phyloP scores from a whole-genome alignment of 2,113 vertebrate genomes.

The Tympanuchus pallidicinctus region DNA sequence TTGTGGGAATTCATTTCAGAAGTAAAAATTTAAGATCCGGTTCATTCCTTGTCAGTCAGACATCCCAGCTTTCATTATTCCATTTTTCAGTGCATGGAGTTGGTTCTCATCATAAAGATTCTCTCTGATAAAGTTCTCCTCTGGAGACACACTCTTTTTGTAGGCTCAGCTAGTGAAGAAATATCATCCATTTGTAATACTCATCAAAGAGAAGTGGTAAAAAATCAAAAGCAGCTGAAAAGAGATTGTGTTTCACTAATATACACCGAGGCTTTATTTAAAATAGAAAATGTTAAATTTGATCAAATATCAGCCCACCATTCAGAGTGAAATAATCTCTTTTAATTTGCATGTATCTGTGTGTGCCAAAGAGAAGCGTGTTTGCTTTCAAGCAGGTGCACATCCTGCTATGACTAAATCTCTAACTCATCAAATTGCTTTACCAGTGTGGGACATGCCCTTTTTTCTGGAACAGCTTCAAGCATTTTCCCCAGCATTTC shows the following conservation, averaged over 20 bases:
- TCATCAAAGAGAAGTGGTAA: neutral
- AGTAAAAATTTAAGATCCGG: slow-evolving; percentile 35
- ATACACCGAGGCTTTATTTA: slow-evolving; percentile 53
- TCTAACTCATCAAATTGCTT: slow-evolving; percentile 78
- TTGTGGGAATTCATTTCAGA: slow-evolving; percentile 17
- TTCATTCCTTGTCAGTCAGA: slow-evolving; percentile 60
- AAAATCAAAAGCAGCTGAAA: slow-evolving; percentile 45
- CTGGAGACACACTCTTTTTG: slow-evolving; percentile 35
- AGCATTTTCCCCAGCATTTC: slow-evolving; percentile 73
- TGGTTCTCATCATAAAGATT: slow-evolving; percentile 42
- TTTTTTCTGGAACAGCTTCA: slow-evolving; percentile 75
- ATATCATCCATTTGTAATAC: slow-evolving; percentile 63
- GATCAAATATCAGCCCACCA: slow-evolving; percentile 69
- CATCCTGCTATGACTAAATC: slow-evolving; percentile 75
- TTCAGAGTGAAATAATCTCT: slow-evolving; percentile 69
- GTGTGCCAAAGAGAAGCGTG: slow-evolving; percentile 64
- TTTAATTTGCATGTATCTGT: slow-evolving; percentile 73
- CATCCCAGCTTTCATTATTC: slow-evolving; percentile 10
- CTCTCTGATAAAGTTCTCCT: slow-evolving; percentile 60
- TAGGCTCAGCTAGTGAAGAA: slow-evolving; percentile 49
- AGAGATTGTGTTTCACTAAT: slow-evolving; percentile 59
- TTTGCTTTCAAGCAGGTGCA: slow-evolving; percentile 80
- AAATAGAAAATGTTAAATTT: slow-evolving; percentile 65
- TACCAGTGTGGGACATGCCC: slow-evolving; percentile 73
- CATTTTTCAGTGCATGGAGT: slow-evolving; percentile 16